Conservation (phyloP, 2,797 vertebrate genomes). For the Knipowitschia caucasica region DNA sequence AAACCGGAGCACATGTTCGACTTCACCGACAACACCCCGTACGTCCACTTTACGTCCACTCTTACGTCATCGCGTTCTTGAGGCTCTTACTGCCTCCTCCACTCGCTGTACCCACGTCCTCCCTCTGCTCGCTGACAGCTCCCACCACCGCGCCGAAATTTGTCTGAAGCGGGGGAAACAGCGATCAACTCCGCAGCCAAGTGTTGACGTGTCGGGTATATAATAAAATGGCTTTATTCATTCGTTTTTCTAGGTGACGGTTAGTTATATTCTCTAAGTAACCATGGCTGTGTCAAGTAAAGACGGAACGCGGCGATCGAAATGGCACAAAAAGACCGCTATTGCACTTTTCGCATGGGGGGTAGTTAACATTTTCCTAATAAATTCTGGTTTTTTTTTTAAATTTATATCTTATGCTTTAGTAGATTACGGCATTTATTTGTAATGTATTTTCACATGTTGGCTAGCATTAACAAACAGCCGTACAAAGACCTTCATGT, state of each 20-base stretch:
- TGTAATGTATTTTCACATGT: neutral
- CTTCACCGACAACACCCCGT: slow-evolving; percentile 77
- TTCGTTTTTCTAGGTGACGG: too few relatives aligned
- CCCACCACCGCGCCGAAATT: neutral
- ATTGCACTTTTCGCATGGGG: slow-evolving; percentile 91
- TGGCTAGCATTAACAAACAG: neutral
- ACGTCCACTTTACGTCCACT: slow-evolving; percentile 61
- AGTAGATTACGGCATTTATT: neutral
- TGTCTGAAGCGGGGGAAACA: slow-evolving; percentile 3
- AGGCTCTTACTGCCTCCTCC: neutral
- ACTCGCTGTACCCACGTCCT: neutral
- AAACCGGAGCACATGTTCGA: slow-evolving; percentile 24
- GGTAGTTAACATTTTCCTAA: slow-evolving; percentile 62
- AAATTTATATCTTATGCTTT: neutral
- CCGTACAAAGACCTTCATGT: slow-evolving; percentile 13
- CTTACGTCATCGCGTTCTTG: slow-evolving; percentile 43
- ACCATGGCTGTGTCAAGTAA: slow-evolving; percentile 49
- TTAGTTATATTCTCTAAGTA: slow-evolving; percentile 18
- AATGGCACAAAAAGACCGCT: slow-evolving; percentile 88
- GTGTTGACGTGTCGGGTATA: neutral
- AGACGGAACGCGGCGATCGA: slow-evolving; percentile 5
- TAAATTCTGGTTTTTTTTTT: neutral
- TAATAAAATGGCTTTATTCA: too few relatives aligned
- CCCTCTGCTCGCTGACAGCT: slow-evolving; percentile 20
- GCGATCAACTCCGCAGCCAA: neutral